Evolutionary conservation across 2,888 invertebrate genomes (phyloP).

Genomic region (Thera britannica): DNA sequence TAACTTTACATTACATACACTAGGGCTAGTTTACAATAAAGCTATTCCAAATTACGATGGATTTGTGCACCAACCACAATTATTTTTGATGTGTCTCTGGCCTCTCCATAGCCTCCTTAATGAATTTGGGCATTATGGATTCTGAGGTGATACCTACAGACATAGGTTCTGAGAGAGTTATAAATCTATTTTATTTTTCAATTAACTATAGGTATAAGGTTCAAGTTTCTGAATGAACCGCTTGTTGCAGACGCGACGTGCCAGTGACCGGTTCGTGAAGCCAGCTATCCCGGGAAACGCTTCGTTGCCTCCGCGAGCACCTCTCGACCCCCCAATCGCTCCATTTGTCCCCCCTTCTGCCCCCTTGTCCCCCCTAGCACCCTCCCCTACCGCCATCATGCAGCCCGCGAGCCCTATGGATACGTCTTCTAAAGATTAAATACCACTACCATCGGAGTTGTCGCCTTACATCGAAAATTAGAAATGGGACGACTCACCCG

Average conservation of each 20-base stretch:
- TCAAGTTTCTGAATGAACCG: neutral
- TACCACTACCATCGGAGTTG: constrained; percentile 9
- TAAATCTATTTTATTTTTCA: too few relatives aligned
- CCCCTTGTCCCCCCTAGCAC: constrained; percentile 37
- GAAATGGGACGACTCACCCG: constrained; percentile 12
- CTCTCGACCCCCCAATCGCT: constrained; percentile 39
- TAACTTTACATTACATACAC: too few relatives aligned
- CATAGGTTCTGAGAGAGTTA: too few relatives aligned
- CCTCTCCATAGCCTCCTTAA: too few relatives aligned
- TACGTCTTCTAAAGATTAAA: constrained; percentile 87
- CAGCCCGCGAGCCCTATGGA: constrained; percentile 90
- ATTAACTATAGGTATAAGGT: neutral
- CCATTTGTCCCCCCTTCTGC: constrained; percentile 42
- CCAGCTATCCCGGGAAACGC: constrained; percentile 90
- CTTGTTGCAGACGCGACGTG: constrained; percentile 83
- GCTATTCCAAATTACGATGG: too few relatives aligned
- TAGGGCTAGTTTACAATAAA: too few relatives aligned
- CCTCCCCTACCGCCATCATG: constrained; percentile 32
- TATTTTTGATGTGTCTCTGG: too few relatives aligned
- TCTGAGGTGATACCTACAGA: too few relatives aligned
- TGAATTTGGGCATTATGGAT: too few relatives aligned
- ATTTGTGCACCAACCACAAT: too few relatives aligned
- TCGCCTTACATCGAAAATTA: constrained; percentile 30
- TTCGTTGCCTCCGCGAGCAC: constrained; percentile 44
- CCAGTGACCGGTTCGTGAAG: constrained; percentile 93